A percentile compares a stretch with the other conserved stretches of the same genome.
These are phyloP conservation scores for Aratinga solstitialis DNA, from an alignment of 2,797 vertebrate species.

Conservation along the genomic window DNA sequence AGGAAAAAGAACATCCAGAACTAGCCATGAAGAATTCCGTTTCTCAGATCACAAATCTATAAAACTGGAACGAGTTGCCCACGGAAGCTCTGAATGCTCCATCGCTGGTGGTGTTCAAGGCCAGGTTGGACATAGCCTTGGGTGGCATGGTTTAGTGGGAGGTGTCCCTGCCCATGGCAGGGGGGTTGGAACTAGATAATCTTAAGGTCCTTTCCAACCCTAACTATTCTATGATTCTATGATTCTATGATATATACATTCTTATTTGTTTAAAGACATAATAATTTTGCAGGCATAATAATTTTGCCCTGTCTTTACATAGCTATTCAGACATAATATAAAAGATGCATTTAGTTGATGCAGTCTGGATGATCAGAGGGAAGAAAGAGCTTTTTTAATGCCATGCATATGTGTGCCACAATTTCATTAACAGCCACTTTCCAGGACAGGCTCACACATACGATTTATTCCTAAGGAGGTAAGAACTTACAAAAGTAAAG, in stretches of 20 bases:
- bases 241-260: background rate
- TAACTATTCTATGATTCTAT: no score
- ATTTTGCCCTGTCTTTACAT: background rate
- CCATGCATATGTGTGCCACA: background rate
- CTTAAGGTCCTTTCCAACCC: no score
- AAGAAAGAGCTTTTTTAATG: background rate
- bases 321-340: background rate
- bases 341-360: background rate
- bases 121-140: no score
- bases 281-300: background rate
- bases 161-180: no score
- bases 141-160: no score
- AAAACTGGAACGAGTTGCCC: background rate
- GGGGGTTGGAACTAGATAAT: no score
- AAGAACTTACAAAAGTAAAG: slow-evolving; percentile 29
- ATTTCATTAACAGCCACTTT: background rate
- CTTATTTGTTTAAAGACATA: background rate
- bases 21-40: background rate
- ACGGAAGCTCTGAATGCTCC: no score
- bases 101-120: no score
- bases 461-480: background rate
- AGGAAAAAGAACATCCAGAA: background rate
- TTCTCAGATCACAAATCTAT: background rate
- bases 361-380: background rate
- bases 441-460: background rate